Evolutionary conservation across 2,113 vertebrate genomes (phyloP).

Genomic region (Cottus gobio): DNA sequence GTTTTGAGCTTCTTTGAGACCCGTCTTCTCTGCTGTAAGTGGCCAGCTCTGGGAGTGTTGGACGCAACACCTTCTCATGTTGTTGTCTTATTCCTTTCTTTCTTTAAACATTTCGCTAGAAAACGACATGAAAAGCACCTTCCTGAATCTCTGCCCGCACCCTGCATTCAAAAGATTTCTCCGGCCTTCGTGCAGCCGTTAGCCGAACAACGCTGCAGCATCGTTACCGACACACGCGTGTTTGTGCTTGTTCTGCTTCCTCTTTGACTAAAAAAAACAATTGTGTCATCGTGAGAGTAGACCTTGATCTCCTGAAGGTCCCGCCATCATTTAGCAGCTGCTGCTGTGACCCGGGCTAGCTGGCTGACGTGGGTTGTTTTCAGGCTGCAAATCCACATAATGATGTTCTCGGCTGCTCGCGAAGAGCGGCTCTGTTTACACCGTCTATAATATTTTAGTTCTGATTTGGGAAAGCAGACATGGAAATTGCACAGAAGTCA

Average conservation of each 20-base stretch:
- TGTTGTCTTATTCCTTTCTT: background rate
- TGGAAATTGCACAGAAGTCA: background rate
- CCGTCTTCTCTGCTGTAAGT: background rate
- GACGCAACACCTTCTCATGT: conserved; percentile 9
- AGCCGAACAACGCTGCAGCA: conserved; percentile 6
- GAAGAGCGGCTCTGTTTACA: conserved; percentile 43
- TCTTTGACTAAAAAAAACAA: too few species aligned
- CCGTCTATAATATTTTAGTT: conserved; percentile 48
- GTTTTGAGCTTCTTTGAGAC: background rate
- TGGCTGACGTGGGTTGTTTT: conserved; percentile 32
- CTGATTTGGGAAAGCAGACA: background rate
- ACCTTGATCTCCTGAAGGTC: conserved; percentile 19
- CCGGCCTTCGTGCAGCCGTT: conserved; percentile 8
- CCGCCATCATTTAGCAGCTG: conserved; percentile 4
- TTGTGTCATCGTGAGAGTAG: background rate
- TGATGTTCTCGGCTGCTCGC: conserved; percentile 47
- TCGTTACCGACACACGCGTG: conserved; percentile 22
- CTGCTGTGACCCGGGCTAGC: conserved; percentile 8
- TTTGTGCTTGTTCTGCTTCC: conserved; percentile 1
- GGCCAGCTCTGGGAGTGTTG: background rate
- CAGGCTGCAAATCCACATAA: conserved; percentile 48
- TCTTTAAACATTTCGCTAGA: background rate
- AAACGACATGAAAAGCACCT: conserved; percentile 29
- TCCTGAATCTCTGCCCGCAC: conserved; percentile 8
- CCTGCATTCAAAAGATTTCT: background rate